phyloP scores from a whole-genome alignment of 37 sponge, comb jelly and placozoan species.

The Beroe ovata region DNA sequence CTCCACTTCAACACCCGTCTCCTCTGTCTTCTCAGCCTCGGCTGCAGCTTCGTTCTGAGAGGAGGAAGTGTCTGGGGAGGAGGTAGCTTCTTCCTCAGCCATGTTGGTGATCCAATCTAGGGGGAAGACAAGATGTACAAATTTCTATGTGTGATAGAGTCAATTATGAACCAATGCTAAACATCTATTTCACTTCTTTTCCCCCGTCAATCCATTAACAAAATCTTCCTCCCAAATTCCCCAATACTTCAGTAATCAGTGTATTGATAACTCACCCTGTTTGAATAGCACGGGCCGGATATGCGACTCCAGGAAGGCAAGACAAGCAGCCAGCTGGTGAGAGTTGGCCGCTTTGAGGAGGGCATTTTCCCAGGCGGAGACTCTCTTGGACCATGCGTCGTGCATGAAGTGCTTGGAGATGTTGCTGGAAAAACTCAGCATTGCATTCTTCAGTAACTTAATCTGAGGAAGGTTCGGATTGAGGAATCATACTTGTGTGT shows the following conservation, averaged over 20 bases:
- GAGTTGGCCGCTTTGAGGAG: constrained; percentile 23
- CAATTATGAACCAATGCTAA: too few relatives aligned
- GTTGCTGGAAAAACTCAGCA: constrained; percentile 18
- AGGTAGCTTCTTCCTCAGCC: too few relatives aligned
- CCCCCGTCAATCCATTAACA: too few relatives aligned
- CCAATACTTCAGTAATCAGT: too few relatives aligned
- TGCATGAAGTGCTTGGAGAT: constrained; percentile 63
- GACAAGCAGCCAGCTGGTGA: constrained; percentile 54
- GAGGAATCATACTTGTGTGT: too few relatives aligned
- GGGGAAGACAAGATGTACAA: too few relatives aligned
- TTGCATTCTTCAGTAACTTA: constrained; percentile 40
- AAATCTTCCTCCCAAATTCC: too few relatives aligned
- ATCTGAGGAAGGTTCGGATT: constrained; percentile 51
- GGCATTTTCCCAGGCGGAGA: constrained; percentile 26
- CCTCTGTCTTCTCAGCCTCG: not conserved
- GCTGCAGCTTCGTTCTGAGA: too few relatives aligned
- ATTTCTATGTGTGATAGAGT: too few relatives aligned
- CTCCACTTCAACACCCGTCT: not conserved
- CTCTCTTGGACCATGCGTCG: constrained; percentile 52
- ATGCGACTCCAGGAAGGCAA: constrained; percentile 61
- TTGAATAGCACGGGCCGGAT: constrained; percentile 26
- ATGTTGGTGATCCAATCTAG: too few relatives aligned
- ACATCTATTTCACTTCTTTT: too few relatives aligned
- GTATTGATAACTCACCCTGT: constrained; percentile 14
- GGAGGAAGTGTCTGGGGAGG: too few relatives aligned